Conservation (phyloP, 2,797 vertebrate genomes). For the Tenualosa ilisha region DNA sequence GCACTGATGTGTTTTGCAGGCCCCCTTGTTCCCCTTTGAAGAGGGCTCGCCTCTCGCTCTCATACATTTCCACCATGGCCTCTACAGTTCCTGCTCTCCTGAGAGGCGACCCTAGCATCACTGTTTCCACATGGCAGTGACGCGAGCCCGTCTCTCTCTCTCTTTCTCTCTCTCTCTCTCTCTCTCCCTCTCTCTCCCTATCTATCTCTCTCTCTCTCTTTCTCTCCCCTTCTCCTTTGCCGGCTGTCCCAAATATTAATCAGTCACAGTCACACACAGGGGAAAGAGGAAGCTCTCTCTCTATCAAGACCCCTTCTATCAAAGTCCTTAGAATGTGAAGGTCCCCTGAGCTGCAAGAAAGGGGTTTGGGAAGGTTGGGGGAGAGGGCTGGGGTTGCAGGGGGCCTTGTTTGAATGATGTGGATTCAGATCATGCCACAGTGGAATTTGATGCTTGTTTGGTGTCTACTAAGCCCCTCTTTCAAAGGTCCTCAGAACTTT, state of each 20-base stretch:
- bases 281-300: not conserved
- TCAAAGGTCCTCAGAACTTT: not conserved
- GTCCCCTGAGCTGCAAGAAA: too few relatives aligned
- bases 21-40: conserved; percentile 4
- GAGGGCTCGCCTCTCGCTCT: not conserved
- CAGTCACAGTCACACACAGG: not conserved
- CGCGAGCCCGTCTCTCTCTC: not conserved
- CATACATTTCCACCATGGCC: not conserved
- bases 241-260: not conserved
- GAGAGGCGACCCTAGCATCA: not conserved
- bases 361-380: too few relatives aligned
- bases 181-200: not conserved
- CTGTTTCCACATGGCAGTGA: not conserved
- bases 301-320: too few relatives aligned
- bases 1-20: conserved; percentile 45
- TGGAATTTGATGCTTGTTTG: not conserved
- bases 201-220: not conserved
- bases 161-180: not conserved
- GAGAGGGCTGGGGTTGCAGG: not conserved
- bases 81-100: not conserved
- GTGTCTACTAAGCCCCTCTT: not conserved
- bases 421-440: not conserved
- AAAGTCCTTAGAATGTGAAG: too few relatives aligned
- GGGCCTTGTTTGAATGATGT: not conserved
- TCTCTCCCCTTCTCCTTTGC: not conserved